Evolutionary conservation across 1,140 invertebrate species (phyloP).

Genomic region (Adoxophyes honmai): DNA sequence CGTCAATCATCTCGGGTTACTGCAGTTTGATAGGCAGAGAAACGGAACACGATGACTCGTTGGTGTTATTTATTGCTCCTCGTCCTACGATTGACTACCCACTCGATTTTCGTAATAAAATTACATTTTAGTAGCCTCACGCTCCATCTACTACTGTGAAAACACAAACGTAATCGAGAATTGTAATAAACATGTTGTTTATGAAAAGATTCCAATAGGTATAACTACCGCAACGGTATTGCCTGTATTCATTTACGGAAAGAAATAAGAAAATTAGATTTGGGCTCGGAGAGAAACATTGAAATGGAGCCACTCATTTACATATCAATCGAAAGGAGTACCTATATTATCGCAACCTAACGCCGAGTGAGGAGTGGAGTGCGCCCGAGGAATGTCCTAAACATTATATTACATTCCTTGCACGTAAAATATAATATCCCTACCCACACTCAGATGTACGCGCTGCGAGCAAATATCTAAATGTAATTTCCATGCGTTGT

Average conservation of each 20-base stretch:
- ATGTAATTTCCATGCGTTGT: conserved; percentile 76
- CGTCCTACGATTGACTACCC: conserved; percentile 23
- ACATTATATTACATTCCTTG: conserved; percentile 72
- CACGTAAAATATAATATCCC: conserved; percentile 76
- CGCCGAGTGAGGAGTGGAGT: conserved; percentile 4
- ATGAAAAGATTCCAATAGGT: conserved; percentile 16
- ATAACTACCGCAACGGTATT: conserved; percentile 18
- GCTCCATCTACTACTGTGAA: not conserved
- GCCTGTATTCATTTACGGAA: conserved; percentile 35
- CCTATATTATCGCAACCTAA: conserved; percentile 35
- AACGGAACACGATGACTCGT: conserved; percentile 31
- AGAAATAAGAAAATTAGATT: conserved; percentile 34
- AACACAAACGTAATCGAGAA: not conserved
- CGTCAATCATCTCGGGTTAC: conserved; percentile 44
- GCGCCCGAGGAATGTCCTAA: conserved; percentile 50
- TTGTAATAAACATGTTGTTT: not conserved
- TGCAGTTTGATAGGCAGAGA: conserved; percentile 45
- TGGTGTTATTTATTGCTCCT: conserved; percentile 42
- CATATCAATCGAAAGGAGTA: conserved; percentile 62
- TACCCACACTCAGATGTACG: conserved; percentile 65
- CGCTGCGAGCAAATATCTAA: conserved; percentile 73
- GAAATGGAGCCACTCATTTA: conserved; percentile 59
- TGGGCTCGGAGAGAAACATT: conserved; percentile 28
- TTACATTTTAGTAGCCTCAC: not conserved
- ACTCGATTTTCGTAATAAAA: not conserved